phyloP scores from a whole-genome alignment of 1,140 invertebrate species.

The Cydia strobilella region DNA sequence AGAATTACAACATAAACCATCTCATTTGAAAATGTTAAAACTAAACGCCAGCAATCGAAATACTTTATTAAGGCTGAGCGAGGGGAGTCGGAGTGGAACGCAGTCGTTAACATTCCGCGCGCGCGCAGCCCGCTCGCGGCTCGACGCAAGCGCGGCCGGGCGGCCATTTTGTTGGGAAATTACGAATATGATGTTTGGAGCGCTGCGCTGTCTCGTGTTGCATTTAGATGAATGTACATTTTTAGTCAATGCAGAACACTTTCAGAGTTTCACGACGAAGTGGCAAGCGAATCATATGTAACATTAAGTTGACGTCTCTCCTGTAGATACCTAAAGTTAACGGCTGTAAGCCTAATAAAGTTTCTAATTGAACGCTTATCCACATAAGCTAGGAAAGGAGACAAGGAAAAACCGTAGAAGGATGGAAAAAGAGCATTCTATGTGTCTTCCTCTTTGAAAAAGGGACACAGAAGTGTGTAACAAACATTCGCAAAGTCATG shows the following conservation, averaged over 20 bases:
- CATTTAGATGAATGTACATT: neutral
- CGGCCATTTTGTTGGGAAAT: slow-evolving; percentile 3
- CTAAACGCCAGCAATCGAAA: slow-evolving; percentile 2
- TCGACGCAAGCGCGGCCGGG: neutral
- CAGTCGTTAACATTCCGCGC: slow-evolving; percentile 22
- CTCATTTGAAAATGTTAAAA: neutral
- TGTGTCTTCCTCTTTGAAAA: no score
- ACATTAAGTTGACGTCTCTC: no score
- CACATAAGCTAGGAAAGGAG: no score
- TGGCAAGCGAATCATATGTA: no score
- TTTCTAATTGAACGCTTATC: no score
- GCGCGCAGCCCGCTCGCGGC: neutral
- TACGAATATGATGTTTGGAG: neutral
- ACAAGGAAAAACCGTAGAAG: no score
- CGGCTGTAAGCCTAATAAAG: no score
- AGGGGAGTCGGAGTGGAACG: slow-evolving; percentile 9
- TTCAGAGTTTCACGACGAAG: no score
- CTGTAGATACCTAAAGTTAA: no score
- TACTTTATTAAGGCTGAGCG: slow-evolving; percentile 14
- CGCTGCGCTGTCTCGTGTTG: neutral
- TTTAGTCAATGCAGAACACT: neutral
- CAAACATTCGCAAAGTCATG: no score
- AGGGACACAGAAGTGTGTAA: no score
- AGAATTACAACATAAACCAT: neutral
- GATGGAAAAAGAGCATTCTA: no score